Evolutionary conservation across 1,140 invertebrate genomes (phyloP), one percentile per base, ranked within the genome.

Genomic region (Globodera ellingtonae): DNA sequence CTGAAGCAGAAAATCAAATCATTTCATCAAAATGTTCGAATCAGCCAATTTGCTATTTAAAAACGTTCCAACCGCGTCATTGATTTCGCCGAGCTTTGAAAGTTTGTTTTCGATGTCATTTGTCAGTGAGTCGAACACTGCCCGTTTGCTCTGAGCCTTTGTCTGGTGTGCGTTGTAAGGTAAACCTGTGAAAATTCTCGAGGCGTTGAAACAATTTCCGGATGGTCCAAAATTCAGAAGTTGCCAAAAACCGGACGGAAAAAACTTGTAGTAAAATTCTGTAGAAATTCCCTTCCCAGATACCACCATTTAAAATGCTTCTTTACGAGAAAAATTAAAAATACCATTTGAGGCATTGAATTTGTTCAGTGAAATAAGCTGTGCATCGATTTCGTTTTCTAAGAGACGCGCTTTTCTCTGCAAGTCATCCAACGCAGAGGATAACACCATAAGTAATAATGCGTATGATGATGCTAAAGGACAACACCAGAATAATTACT

Each of bases 341-440:
- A 35, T 56, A 80, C 48, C 72, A 46, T 50, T 47, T 24, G 79
- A 82, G 1, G 59, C 18, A 70, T 82, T 65, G 56, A 82, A 65
- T 78, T 82, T 82, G 70, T 82, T 82, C 56, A 82, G 65, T 10
- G 81, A 72, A 24, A 82, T 74, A 46, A 82, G 52, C 21, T 71
- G 76, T 24, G 69, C 67, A 18, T 82, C 81, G 59, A 82, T 82
- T 75, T 82, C 81, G 56, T 83, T 82, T 75, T 82, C 81, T 15
- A 82, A 62, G n/a, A 82, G 65, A 75, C 81, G 81, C 21, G 81
- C 81, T 65, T 75, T 83, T 44, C 81, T 79, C 47, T 73, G 72
- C 66, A 82, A 56, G 21, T 81, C 81, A n/a, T 75, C 72, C 79
- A 77, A 65, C 46, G 35, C 46, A 56, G 56, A 15, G 56, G 56